Evolutionary conservation across 2,888 invertebrate genomes (phyloP), one percentile per base, ranked within the genome.

Genomic region (Salticus scenicus): DNA sequence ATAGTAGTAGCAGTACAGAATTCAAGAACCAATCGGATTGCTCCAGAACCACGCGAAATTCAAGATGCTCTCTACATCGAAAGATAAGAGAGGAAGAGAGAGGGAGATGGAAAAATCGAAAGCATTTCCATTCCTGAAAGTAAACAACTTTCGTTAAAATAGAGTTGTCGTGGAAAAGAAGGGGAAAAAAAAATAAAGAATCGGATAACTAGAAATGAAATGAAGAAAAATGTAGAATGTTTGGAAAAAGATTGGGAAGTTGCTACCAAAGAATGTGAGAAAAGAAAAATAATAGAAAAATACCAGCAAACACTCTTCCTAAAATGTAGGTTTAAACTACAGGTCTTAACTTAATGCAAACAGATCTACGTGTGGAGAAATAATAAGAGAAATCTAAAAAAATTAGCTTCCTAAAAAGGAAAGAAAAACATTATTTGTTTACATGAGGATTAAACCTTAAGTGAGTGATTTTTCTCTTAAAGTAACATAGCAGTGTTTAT

Each of bases 11-110:
- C 17, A 47, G 17, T n/a, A 47, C 17, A 17, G 47, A 47, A 47
- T 75, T 75, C 75, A 66, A 75, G 41, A 51, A 51, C 27, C n/a
- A n/a, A 33, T 20, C 7, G 37, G 63, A 24, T 28, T 17, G 75
- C 42, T 64, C 64, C 42, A 75, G 75, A 66, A 33, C 47, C 75
- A 42, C 66, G n/a, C 42, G 31, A 31, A 37, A 28, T 75, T 66
- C 66, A 42, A 30, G 42, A 41, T 64, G 42, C 20, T 41, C 37
- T 42, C 66, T 75, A 75, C 75, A 64, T 12, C 37, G 37, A 8
- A 12, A 37, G 37, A 37, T 37, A 37, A 47, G 42, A 17, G 42
- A 47, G 42, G 17, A 17, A 17, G 42, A 17, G 42, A 37, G 37
- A n/a, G 17, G 47, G 17, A 2, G 47, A 12, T 7, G 7, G 7